A percentile compares a stretch with the other conserved stretches of the same genome.
Evolutionary conservation across 1,140 invertebrate species (phyloP).

Genomic region (Battus philenor): DNA sequence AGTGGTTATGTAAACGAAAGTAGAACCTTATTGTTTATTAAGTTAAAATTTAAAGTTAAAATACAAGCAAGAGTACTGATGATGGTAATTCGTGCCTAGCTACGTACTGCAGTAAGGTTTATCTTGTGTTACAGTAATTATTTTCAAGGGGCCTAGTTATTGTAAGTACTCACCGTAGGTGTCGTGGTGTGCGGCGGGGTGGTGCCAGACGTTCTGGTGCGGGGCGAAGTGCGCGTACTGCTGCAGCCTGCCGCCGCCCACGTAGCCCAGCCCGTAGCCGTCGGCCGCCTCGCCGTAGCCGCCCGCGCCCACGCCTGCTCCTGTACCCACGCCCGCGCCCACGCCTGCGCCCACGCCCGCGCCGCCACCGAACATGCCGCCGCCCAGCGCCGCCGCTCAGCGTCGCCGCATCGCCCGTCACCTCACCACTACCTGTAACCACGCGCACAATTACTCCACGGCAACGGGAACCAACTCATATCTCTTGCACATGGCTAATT

Average conservation of each 20-base stretch:
- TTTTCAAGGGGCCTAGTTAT: too few species aligned
- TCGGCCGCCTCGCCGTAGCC: conserved; percentile 44
- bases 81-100: too few species aligned
- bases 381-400: conserved; percentile 22
- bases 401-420: conserved; percentile 1
- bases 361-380: conserved; percentile 27
- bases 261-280: conserved; percentile 55
- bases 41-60: too few species aligned
- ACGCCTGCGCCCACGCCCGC: conserved; percentile 44
- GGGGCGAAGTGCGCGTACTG: conserved; percentile 63
- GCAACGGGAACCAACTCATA: too few species aligned
- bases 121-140: too few species aligned
- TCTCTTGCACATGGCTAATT: too few species aligned
- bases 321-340: conserved; percentile 24
- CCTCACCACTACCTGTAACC: too few species aligned
- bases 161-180: conserved; percentile 38
- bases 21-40: too few species aligned
- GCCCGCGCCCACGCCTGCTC: conserved; percentile 32
- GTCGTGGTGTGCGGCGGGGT: conserved; percentile 56
- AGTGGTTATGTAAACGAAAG: too few species aligned
- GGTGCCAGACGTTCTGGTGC: conserved; percentile 65
- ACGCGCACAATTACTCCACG: too few species aligned
- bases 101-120: too few species aligned
- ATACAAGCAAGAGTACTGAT: too few species aligned
- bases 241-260: conserved; percentile 49